Base-by-base conservation (phyloP, 2,113 vertebrate genomes). In the Bubalus kerabau region DNA sequence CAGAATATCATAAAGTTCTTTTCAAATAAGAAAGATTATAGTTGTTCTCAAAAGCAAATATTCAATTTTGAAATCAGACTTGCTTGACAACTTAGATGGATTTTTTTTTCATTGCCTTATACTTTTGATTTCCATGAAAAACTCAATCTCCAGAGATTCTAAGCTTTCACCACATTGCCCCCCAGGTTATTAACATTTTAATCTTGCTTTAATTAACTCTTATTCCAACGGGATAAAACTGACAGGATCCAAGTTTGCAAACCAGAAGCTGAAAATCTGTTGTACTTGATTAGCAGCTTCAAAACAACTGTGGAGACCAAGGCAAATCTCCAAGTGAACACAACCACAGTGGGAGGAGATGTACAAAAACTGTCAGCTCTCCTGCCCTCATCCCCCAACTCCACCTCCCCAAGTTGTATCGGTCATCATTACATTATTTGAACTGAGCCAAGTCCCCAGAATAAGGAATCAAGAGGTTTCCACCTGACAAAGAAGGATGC, bases 41-140 rank as follows among this genome's bases (percentile, higher is more conserved):
- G 92, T 94, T 95, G 48, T 97, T 96, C 94, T 96, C 85, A 83
- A 96, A 98, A 98, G 95, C 74, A 97, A 97, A 97, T 97, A 96
- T 89, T 92, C 91, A 40, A 62, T 82, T 95, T 97, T 94, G 95
- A 96, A 95, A 90, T 64, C 95, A 85, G 74, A 96, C 74, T 86
- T 23, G 21, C 67, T 94, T 94, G 94, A 90, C 91, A 97, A 92
- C 88, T 91, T 89, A 88, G 82, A 92, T 92, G 64, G 56, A 86
- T 90, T 96, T 94, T 71, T 71, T 81, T 93, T 97, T 54, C 95
- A 92, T 96, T 74, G 67, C 82, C 83, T 96, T 95, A 71, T 80
- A 67, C 82, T 93, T 97, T 89, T n/a, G 3, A 46, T 84, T 97
- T 98, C 76, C 87, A 87, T 80, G 92, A 97, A 97, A 97, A 98